Base-by-base conservation (phyloP, 2,888 invertebrate genomes). In the Resseliella maxima region DNA sequence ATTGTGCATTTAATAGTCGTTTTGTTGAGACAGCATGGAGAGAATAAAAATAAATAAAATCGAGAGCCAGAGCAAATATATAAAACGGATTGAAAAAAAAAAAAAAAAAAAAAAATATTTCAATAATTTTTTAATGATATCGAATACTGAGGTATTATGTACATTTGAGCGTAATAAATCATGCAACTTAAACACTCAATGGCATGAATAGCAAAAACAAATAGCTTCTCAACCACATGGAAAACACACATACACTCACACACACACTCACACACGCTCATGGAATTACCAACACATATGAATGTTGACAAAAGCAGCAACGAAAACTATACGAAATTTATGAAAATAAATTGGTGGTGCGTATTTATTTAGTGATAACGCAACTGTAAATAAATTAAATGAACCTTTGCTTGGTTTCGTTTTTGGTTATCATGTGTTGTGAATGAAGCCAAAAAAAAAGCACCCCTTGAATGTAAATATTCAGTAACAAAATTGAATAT, bases 331-430 rank as follows among this genome's bases (percentile, higher is more conserved):
- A n/a, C n/a, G n/a, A 72, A 72, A 72, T 31, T 10, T 72, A 72
- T 31, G 31, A 31, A 72, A 59, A 72, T 72, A 72, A 72, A 72
- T 59, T 59, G 59, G 59, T 59, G 59, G 59, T 24, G 59, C 31
- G 72, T 72, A 72, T 72, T 72, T 72, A 72, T 72, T 35, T 72
- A 72, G 72, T 72, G 72, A 72, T 72, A 72, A 35, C 72, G 72
- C 27, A 72, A 72, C 72, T 72, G 72, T 72, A 72, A 72, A 72
- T 72, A 72, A 72, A 72, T 72, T 72, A 72, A 72, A 72, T 72
- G 31, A 72, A 72, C 72, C 72, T 15, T 72, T n/a, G n/a, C 50
- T 27, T 59, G 59, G 59, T 59, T 59, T 59, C 59, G 59, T 59
- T 59, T 18, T 31, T 72, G 72, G 31, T n/a, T 72, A 72, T 31